Evolutionary conservation across 2,888 invertebrate genomes (phyloP).

Genomic region (Apomyelois bistriatella): DNA sequence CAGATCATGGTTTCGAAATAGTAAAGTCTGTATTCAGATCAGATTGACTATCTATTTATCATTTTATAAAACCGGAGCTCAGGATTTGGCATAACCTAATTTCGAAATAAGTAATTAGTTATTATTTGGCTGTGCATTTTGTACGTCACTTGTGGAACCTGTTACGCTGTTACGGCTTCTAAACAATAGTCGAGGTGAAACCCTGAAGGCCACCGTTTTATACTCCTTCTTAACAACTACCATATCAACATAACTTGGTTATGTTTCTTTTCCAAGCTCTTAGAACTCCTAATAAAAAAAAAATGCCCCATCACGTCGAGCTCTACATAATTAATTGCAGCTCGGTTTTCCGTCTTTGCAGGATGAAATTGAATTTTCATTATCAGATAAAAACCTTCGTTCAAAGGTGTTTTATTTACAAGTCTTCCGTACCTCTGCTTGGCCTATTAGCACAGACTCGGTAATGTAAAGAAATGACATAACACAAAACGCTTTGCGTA

Average conservation of each 20-base stretch:
- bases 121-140: no score
- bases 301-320: no score
- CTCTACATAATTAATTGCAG: no score
- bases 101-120: constrained; percentile 1
- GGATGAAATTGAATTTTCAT: constrained; percentile 8
- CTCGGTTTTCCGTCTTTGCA: background rate
- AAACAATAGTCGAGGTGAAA: constrained; percentile 31
- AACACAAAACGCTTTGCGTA: constrained; percentile 23
- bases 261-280: no score
- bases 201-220: constrained; percentile 31
- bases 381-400: constrained; percentile 2
- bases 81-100: constrained; percentile 10
- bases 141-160: constrained; percentile 20
- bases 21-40: no score
- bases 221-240: background rate
- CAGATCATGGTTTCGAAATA: no score
- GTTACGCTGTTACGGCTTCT: constrained; percentile 25
- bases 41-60: background rate
- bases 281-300: no score
- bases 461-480: constrained; percentile 24
- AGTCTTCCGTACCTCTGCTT: background rate
- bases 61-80: background rate
- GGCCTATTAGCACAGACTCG: constrained; percentile 20
- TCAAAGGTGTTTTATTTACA: background rate
- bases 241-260: no score